Conservation (phyloP, 92 coral and sea anemone genomes). For the Parazoanthus darwini region DNA sequence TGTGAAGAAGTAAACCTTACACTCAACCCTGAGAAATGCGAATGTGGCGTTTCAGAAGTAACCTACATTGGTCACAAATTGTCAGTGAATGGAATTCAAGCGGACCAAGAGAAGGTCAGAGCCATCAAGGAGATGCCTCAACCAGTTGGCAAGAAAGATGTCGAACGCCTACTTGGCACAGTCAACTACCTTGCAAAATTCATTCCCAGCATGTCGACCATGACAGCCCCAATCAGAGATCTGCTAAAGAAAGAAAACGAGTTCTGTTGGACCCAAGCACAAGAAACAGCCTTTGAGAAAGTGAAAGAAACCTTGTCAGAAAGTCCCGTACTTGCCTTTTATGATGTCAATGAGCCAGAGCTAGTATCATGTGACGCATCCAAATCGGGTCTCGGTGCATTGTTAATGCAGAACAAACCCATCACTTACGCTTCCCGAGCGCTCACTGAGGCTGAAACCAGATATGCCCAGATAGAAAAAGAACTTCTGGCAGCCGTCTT, state of each 20-base stretch:
- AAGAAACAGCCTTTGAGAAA: constrained; percentile 10
- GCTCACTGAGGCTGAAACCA: constrained; percentile 54
- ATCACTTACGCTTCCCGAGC: constrained; percentile 55
- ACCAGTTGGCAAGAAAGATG: constrained; percentile 25
- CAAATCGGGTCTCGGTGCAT: constrained; percentile 51
- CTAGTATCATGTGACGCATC: constrained; percentile 47
- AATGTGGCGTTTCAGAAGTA: not conserved
- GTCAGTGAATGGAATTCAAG: not conserved
- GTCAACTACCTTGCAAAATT: constrained; percentile 35
- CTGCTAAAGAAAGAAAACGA: constrained; percentile 19
- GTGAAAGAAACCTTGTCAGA: constrained; percentile 17
- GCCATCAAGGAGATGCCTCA: constrained; percentile 43
- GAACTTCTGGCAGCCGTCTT: constrained; percentile 53
- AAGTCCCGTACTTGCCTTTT: constrained; percentile 41
- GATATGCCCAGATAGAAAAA: constrained; percentile 56
- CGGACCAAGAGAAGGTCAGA: not conserved
- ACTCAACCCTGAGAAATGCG: constrained; percentile 7
- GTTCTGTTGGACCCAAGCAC: constrained; percentile 29
- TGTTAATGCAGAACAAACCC: constrained; percentile 30
- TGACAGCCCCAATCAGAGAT: constrained; percentile 30
- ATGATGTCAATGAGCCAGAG: constrained; percentile 25
- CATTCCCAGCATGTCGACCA: constrained; percentile 25
- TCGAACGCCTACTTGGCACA: not conserved
- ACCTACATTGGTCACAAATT: constrained; percentile 23
- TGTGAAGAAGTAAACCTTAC: constrained; percentile 21